These are phyloP conservation scores for Caligus rogercresseyi DNA, from an alignment of 1,140 invertebrate genomes.

Conservation along the genomic window DNA sequence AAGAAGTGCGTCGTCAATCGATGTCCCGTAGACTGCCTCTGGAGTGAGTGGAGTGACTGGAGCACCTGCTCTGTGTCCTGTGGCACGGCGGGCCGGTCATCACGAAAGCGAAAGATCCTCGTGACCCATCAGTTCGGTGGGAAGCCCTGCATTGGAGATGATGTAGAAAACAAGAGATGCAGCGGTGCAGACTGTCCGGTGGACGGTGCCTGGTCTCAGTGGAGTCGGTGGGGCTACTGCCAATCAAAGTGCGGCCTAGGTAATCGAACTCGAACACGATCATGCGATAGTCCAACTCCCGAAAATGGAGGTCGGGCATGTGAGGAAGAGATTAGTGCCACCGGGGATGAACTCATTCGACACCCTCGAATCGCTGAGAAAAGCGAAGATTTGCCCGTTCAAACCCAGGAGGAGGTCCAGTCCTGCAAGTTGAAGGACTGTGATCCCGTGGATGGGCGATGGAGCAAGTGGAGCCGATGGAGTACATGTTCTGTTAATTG, in stretches of 20 bases:
- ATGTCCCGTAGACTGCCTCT: slow-evolving; percentile 29
- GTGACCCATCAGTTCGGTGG: neutral
- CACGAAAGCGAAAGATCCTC: neutral
- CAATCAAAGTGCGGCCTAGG: slow-evolving; percentile 42
- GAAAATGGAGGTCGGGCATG: slow-evolving; percentile 28
- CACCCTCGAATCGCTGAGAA: neutral
- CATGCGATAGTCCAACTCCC: slow-evolving; percentile 29
- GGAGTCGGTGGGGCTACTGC: slow-evolving; percentile 29
- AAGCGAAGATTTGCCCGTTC: neutral
- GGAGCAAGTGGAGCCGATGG: slow-evolving; percentile 31
- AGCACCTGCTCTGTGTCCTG: slow-evolving; percentile 29
- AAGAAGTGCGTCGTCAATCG: slow-evolving; percentile 1
- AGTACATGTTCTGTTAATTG: slow-evolving; percentile 29
- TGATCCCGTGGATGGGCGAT: slow-evolving; percentile 27
- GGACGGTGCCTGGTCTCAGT: slow-evolving; percentile 31
- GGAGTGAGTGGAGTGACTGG: slow-evolving; percentile 30
- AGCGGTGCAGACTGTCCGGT: slow-evolving; percentile 22
- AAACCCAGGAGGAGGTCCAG: neutral
- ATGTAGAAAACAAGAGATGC: neutral
- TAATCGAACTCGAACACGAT: slow-evolving; percentile 25
- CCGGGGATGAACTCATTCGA: neutral
- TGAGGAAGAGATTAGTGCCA: slow-evolving; percentile 23
- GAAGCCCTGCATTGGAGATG: slow-evolving; percentile 8
- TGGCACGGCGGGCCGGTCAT: slow-evolving; percentile 40
- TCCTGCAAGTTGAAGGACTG: neutral